Evolutionary conservation across 2,888 invertebrate genomes (phyloP).

Genomic region (Rugalucina vietnamica): DNA sequence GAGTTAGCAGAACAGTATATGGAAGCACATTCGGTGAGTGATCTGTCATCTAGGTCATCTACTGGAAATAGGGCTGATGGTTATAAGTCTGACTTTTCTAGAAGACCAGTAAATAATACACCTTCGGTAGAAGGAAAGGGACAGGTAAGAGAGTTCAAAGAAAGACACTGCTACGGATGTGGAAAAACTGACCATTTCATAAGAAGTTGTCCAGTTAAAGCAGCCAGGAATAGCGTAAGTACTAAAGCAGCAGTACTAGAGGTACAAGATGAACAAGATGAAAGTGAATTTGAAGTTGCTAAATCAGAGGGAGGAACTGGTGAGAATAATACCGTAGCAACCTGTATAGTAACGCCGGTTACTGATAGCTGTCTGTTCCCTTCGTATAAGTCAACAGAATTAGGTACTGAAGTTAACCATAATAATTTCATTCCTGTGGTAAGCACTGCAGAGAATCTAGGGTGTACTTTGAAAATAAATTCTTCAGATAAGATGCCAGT

Average conservation of each 20-base stretch:
- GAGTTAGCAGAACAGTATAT: constrained; percentile 20
- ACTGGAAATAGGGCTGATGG: not conserved
- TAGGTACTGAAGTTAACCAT: too few relatives aligned
- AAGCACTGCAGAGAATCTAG: too few relatives aligned
- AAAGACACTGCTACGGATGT: not conserved
- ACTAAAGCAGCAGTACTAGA: not conserved
- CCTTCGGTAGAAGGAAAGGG: not conserved
- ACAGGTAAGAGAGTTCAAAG: not conserved
- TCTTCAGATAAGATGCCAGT: too few relatives aligned
- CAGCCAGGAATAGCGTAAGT: not conserved
- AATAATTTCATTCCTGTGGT: too few relatives aligned
- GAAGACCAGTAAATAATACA: not conserved
- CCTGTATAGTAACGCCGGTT: not conserved
- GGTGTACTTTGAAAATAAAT: too few relatives aligned
- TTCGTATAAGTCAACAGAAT: too few relatives aligned
- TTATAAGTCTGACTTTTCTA: not conserved
- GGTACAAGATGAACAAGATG: not conserved
- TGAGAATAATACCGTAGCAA: not conserved
- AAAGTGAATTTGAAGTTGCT: not conserved
- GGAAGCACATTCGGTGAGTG: too few relatives aligned
- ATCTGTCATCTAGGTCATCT: too few relatives aligned
- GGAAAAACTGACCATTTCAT: not conserved
- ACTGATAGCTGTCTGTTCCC: too few relatives aligned
- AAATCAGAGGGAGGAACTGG: not conserved
- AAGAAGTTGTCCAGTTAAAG: too few relatives aligned